Base-by-base conservation (phyloP, 2,797 vertebrate genomes). In the Lophotriccus pileatus region DNA sequence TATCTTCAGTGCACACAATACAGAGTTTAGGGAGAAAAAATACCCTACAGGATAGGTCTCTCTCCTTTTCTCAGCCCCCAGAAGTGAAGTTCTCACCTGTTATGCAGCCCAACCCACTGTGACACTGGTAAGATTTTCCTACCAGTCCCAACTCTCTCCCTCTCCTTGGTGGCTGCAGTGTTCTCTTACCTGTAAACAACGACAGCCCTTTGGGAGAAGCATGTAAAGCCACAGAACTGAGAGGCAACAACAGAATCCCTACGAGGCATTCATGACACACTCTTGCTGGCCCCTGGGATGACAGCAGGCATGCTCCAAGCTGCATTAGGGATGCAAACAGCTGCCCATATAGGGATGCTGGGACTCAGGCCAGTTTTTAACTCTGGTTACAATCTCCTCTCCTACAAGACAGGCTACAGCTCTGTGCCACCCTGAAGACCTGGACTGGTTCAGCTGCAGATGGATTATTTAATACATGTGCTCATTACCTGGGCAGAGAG, bases 401-500 rank as follows among this genome's bases (percentile, higher is more conserved):
- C 59, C 64, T 67, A 16, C 24, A 86, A 49, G 50, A 69, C 7
- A 36, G 0, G 1, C 55, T 30, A 34, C 53, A 85, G 64, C 62
- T 70, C 68, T 62, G 17, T 2, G 2, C 30, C 63, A 17, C 37
- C 56, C 44, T 49, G 56, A 81, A 82, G 72, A 49, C 63, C 39
- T 21, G 3, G 14, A 50, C 9, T 52, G 36, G 25, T 16, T 68
- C 64, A 77, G 55, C 6, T 67, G 37, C 21, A 39, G 34, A n/a
- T 39, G 6, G 10, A 46, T 64, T 78, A 20, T 21, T 76, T 53
- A 50, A 79, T 22, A 27, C 10, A 25, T 2, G 19, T 14, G 28
- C 21, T 73, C 16, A 89, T 96, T 94, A 99, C 99, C 99, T 99
- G 96, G 98, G 83, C 89, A 98, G 79, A 49, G 96, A 96, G 4